These are phyloP conservation scores for Papilio elwesi DNA, from an alignment of 2,888 invertebrate genomes.

Conservation along the genomic window DNA sequence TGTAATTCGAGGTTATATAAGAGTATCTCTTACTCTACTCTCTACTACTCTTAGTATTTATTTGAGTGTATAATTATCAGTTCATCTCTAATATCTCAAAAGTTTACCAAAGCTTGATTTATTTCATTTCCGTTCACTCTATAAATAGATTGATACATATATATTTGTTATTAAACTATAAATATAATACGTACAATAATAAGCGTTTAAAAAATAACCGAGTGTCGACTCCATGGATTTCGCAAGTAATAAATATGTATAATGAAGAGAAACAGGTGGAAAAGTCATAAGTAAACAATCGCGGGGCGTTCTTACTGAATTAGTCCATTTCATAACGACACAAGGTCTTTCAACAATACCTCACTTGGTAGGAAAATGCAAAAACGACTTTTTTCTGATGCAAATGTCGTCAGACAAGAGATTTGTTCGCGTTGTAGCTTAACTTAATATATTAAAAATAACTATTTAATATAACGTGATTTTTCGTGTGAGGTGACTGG, in stretches of 20 bases:
- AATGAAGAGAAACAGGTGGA: conserved; percentile 42
- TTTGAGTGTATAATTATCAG: no score
- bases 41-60: no score
- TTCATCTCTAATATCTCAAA: no score
- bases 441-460: background rate
- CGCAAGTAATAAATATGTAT: conserved; percentile 38
- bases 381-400: background rate
- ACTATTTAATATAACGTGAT: no score
- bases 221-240: conserved; percentile 35
- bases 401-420: background rate
- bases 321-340: conserved; percentile 34
- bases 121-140: no score
- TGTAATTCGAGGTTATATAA: no score
- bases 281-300: conserved; percentile 40
- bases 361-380: conserved; percentile 20
- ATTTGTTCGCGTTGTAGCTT: background rate
- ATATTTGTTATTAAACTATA: no score
- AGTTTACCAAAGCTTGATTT: no score
- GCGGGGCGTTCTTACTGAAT: conserved; percentile 40
- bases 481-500: no score
- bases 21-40: no score
- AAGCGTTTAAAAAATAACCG: background rate
- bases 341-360: conserved; percentile 19
- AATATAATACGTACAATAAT: no score
- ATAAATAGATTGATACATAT: no score